Evolutionary conservation across 2,888 invertebrate species (phyloP).

Genomic region (Campopleginae sp.): DNA sequence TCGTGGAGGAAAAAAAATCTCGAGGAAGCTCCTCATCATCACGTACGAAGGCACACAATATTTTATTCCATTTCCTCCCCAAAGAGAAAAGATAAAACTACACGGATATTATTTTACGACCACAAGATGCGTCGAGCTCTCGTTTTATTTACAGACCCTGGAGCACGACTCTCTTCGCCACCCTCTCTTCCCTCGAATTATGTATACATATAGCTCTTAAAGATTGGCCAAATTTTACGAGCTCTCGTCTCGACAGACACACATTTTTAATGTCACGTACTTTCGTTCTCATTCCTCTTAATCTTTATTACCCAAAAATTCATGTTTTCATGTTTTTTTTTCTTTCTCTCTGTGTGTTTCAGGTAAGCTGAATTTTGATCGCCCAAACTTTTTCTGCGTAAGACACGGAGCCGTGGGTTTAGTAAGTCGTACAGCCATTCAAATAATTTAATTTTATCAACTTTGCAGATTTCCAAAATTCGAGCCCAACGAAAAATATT

Average conservation of each 20-base stretch:
- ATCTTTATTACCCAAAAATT: slow-evolving; percentile 46
- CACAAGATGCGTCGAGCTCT: slow-evolving; percentile 44
- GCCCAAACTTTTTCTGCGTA: background rate
- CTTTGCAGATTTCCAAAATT: no score
- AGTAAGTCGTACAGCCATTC: background rate
- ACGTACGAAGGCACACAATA: background rate
- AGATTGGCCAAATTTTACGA: slow-evolving; percentile 35
- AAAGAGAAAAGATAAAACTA: slow-evolving; percentile 28
- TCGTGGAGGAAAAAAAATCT: slow-evolving; percentile 10
- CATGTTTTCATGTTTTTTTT: slow-evolving; percentile 47
- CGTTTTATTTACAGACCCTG: slow-evolving; percentile 48
- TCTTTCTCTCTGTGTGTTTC: slow-evolving; percentile 60
- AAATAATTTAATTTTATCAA: no score
- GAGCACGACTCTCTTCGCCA: slow-evolving; percentile 24
- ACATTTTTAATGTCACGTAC: slow-evolving; percentile 25
- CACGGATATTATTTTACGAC: slow-evolving; percentile 48
- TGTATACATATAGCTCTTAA: background rate
- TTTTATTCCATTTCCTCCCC: slow-evolving; percentile 2
- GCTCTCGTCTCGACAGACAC: slow-evolving; percentile 32
- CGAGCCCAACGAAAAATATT: no score
- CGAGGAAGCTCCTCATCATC: slow-evolving; percentile 31
- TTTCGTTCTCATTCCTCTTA: slow-evolving; percentile 30
- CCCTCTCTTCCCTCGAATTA: slow-evolving; percentile 14
- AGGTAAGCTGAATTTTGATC: slow-evolving; percentile 62
- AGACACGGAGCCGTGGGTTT: background rate